Evolutionary conservation across 2,797 vertebrate species (phyloP).

Genomic region (Pseudochirops corinnae): DNA sequence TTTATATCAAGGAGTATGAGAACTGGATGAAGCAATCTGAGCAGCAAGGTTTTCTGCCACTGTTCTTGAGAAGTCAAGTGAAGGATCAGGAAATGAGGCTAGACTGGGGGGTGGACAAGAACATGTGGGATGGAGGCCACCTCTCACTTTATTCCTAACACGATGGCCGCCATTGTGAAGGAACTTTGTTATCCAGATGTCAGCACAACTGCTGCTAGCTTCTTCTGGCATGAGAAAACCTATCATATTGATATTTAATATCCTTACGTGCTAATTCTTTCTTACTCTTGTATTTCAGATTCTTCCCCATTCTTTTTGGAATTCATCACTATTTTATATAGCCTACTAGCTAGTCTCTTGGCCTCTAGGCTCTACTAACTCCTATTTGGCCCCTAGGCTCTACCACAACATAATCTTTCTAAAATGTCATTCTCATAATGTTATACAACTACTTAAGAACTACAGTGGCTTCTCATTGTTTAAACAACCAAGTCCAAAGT

Average conservation of each 20-base stretch:
- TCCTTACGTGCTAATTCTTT: neutral
- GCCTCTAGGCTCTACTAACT: neutral
- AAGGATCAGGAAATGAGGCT: neutral
- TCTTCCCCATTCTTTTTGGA: neutral
- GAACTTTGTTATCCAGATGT: neutral
- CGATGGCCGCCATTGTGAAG: neutral
- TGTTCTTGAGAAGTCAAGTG: neutral
- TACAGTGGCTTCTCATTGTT: neutral
- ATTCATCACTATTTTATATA: conserved; percentile 3
- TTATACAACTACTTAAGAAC: conserved; percentile 13
- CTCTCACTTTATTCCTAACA: neutral
- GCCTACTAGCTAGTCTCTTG: neutral
- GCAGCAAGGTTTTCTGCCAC: neutral
- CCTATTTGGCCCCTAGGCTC: neutral
- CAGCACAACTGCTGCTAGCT: conserved; percentile 5
- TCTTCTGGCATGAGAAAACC: neutral
- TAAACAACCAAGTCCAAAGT: conserved; percentile 10
- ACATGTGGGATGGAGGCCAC: neutral
- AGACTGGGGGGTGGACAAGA: neutral
- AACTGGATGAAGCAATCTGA: neutral
- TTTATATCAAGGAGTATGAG: neutral
- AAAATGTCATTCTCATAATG: conserved; percentile 26
- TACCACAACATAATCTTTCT: neutral
- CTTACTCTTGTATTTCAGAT: neutral
- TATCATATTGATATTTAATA: neutral